Base-by-base conservation (phyloP, 2,113 vertebrate genomes). In the Himantopus leucocephalus region DNA sequence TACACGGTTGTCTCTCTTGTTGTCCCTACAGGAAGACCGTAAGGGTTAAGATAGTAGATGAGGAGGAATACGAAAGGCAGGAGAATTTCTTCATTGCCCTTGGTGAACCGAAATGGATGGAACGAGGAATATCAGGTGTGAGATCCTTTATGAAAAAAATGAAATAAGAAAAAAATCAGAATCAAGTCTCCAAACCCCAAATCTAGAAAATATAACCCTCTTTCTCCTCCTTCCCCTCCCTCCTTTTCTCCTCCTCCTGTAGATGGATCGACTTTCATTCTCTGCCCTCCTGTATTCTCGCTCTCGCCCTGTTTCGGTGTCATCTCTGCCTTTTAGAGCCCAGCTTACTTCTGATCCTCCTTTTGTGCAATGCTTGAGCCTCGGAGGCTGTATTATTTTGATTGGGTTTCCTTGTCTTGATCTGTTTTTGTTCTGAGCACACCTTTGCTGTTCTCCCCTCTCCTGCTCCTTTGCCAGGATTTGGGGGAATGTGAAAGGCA, bases 21-120 rank as follows among this genome's bases (percentile, higher is more conserved):
- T 98, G 98, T 98, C 98, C 97, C 98, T 98, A 98, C 99, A 99
- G 99, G 99, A 99, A 99, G 99, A 98, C 99, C 97, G 79, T 99
- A 98, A 99, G 99, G 98, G 99, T 99, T 98, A 99, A 99, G 98
- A 98, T 99, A 98, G 98, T 99, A 98, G 99, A 99, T 98, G 99
- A 99, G 98, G 99, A 99, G 98, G 99, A 99, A 97, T 99, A 99
- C 98, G 99, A 99, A 98, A 99, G 99, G 98, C 99, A 99, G 99
- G 99, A 99, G 98, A 99, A 99, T 99, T 99, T 99, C 99, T 99
- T 99, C 99, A 98, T 99, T 99, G 99, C 98, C 98, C 99, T 99
- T 98, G 99, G 99, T 97, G 99, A 99, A 98, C 99, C 99, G 98
- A 98, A 98, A 97, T 98, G 98, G 98, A 98, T 99, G 98, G 98